Evolutionary conservation across 2,113 vertebrate species (phyloP).

Genomic region (Marcusenius ussheri): DNA sequence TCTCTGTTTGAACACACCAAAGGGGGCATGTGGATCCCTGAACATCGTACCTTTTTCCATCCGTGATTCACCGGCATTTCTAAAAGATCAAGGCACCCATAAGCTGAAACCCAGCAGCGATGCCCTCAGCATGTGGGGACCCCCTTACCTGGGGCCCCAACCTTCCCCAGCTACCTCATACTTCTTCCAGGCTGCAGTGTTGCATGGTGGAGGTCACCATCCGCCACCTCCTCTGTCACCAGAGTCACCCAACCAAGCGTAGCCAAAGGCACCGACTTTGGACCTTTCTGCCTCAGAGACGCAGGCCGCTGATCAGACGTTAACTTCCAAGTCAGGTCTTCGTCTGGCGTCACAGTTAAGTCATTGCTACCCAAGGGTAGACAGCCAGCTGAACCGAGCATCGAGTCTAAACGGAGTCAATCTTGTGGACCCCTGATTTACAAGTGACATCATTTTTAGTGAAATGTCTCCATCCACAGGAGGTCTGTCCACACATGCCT

Average conservation of each 20-base stretch:
- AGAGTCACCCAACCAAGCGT: not conserved
- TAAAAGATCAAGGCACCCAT: not conserved
- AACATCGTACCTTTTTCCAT: not conserved
- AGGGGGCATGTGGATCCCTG: not conserved
- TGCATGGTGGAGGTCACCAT: too few relatives aligned
- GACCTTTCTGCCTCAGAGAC: slow-evolving; percentile 3
- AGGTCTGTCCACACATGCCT: not conserved
- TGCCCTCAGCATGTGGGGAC: not conserved
- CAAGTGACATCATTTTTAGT: not conserved
- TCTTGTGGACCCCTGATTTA: not conserved
- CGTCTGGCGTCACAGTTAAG: not conserved
- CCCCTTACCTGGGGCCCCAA: not conserved
- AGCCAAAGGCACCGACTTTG: not conserved
- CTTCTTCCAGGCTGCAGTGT: not conserved
- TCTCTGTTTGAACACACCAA: not conserved
- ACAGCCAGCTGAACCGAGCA: not conserved
- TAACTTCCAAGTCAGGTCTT: slow-evolving; percentile 15
- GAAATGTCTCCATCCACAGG: not conserved
- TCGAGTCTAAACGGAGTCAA: not conserved
- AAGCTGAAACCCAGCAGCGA: not conserved
- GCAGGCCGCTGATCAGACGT: not conserved
- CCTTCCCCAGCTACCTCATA: not conserved
- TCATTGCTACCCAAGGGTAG: not conserved
- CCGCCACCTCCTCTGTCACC: not conserved
- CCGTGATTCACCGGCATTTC: not conserved